Evolutionary conservation across 2,888 invertebrate genomes (phyloP).

Genomic region (Scaptomyza caliginosa): DNA sequence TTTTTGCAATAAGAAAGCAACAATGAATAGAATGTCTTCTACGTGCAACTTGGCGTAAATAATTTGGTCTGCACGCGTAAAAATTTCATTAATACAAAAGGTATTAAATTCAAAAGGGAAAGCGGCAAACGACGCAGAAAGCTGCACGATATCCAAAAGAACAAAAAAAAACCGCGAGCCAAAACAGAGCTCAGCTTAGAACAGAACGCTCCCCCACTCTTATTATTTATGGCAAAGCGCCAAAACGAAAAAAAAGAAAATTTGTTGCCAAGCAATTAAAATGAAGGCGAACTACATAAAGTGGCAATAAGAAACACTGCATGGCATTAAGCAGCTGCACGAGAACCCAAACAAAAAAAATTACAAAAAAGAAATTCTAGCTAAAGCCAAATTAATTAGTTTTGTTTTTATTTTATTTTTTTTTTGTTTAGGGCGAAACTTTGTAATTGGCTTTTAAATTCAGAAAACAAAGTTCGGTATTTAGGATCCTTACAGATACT

Average conservation of each 20-base stretch:
- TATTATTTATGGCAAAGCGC: conserved; percentile 31
- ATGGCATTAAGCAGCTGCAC: conserved; percentile 10
- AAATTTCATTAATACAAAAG: conserved; percentile 64
- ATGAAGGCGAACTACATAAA: conserved; percentile 24
- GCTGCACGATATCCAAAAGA: conserved; percentile 24
- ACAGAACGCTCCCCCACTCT: background rate
- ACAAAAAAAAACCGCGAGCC: background rate
- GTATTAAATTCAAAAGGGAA: conserved; percentile 52
- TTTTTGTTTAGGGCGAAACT: background rate
- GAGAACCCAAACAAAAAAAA: conserved; percentile 16
- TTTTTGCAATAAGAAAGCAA: conserved; percentile 2
- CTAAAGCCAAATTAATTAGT: conserved; percentile 30
- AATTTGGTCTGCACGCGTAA: conserved; percentile 50
- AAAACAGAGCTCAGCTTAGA: background rate
- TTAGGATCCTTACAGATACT: background rate
- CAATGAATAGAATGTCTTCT: conserved; percentile 6
- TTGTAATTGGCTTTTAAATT: background rate
- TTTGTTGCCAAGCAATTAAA: conserved; percentile 49
- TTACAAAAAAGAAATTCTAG: conserved; percentile 9
- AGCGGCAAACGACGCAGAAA: conserved; percentile 4
- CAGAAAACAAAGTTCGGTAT: background rate
- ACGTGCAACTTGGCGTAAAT: conserved; percentile 42
- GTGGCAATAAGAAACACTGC: conserved; percentile 23
- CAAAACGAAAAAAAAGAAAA: conserved; percentile 9
- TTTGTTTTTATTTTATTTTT: no score